Conservation (phyloP, 2,888 invertebrate species). For the Melanostoma mellinum region DNA sequence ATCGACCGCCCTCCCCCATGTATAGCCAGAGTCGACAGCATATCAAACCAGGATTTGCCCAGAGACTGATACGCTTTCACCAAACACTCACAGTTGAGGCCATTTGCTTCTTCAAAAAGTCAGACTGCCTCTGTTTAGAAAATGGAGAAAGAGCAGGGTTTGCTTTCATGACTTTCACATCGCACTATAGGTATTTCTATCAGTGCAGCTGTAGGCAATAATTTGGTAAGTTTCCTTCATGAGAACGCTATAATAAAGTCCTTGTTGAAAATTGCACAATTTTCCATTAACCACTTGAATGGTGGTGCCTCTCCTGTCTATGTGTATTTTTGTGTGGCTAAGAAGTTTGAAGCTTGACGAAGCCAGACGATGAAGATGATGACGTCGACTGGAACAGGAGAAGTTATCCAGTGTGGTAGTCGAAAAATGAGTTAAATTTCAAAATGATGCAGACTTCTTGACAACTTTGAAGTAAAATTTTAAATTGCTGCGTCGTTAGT, state of each 20-base stretch:
- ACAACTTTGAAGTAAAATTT: no score
- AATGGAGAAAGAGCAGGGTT: not conserved
- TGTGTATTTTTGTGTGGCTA: not conserved
- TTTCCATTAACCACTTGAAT: slow-evolving; percentile 72
- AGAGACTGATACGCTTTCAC: slow-evolving; percentile 56
- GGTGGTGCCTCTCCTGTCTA: slow-evolving; percentile 1
- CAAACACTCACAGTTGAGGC: slow-evolving; percentile 47
- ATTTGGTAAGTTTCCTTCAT: slow-evolving; percentile 66
- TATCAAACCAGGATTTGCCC: slow-evolving; percentile 34
- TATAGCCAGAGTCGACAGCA: slow-evolving; percentile 17
- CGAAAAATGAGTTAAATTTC: no score
- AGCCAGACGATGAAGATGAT: slow-evolving; percentile 20
- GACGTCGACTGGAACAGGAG: not conserved
- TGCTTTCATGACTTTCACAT: slow-evolving; percentile 16
- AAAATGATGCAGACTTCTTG: no score
- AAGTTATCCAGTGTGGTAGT: not conserved
- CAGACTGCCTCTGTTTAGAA: slow-evolving; percentile 14
- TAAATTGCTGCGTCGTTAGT: no score
- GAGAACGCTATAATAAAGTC: slow-evolving; percentile 62
- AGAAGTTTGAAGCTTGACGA: slow-evolving; percentile 46
- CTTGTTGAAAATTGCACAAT: slow-evolving; percentile 72
- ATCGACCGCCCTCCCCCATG: slow-evolving; percentile 7
- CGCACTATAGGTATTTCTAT: not conserved
- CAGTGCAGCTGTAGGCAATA: slow-evolving; percentile 66
- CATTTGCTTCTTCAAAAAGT: slow-evolving; percentile 44